Evolutionary conservation across 2,888 invertebrate genomes (phyloP).

Genomic region (Pristionchus exspectatus): DNA sequence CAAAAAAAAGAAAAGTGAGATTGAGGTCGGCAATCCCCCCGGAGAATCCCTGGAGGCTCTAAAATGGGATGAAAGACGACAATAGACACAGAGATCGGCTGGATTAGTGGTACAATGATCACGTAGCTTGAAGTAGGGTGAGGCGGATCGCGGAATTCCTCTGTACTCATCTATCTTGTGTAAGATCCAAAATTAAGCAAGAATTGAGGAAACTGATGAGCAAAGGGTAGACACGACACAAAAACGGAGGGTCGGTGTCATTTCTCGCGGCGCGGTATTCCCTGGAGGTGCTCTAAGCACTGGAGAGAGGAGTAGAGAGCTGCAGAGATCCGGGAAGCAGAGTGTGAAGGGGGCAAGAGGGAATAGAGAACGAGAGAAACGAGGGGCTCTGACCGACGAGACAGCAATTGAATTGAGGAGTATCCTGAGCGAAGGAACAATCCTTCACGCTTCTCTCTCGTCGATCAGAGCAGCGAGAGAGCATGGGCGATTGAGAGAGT

Average conservation of each 20-base stretch:
- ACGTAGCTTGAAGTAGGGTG: too few species aligned
- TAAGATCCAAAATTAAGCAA: too few species aligned
- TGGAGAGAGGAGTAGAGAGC: not conserved
- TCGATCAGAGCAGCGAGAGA: not conserved
- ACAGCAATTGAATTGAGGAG: not conserved
- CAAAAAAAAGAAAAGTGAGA: too few species aligned
- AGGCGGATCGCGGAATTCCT: too few species aligned
- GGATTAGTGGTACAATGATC: too few species aligned
- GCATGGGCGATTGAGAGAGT: not conserved
- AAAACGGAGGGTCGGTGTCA: not conserved
- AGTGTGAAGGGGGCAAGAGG: not conserved
- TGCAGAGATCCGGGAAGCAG: not conserved
- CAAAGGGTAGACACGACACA: too few species aligned
- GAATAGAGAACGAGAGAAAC: not conserved
- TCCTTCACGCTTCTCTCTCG: not conserved
- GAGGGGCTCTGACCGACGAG: not conserved
- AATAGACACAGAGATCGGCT: too few species aligned
- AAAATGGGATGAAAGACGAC: too few species aligned
- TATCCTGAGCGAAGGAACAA: not conserved
- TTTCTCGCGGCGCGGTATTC: not conserved
- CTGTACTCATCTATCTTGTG: too few species aligned
- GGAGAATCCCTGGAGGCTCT: too few species aligned
- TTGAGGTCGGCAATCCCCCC: too few species aligned
- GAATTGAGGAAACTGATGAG: too few species aligned
- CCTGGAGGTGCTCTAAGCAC: not conserved